phyloP scores from a whole-genome alignment of 2,113 vertebrate genomes.

The Anarhynchus alexandrinus region DNA sequence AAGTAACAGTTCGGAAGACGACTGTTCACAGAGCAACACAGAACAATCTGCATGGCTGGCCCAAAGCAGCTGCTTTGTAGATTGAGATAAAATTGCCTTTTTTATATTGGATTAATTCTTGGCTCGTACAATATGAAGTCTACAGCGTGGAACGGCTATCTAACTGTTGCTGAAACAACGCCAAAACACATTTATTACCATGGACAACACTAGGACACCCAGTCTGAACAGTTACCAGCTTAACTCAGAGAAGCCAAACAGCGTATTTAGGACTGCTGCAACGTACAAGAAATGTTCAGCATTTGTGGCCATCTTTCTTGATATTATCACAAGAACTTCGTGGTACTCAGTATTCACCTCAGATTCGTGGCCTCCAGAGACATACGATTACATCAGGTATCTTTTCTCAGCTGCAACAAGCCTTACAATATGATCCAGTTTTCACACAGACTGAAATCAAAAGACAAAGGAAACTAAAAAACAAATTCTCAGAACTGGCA shows the following conservation, averaged over 20 bases:
- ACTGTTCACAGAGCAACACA: not conserved
- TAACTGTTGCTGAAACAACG: not conserved
- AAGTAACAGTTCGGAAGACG: not conserved
- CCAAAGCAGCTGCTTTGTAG: not conserved
- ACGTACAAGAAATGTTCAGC: rapidly evolving
- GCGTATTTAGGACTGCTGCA: not conserved
- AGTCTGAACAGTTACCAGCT: not conserved
- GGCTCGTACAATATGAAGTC: not conserved
- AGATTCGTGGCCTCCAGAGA: not conserved
- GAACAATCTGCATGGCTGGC: not conserved
- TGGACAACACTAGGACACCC: not conserved
- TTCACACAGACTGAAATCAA: not conserved
- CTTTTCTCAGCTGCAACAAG: not conserved
- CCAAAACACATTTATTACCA: not conserved
- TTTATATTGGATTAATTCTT: not conserved
- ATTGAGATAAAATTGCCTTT: not conserved
- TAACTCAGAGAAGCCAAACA: not conserved
- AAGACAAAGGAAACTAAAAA: not conserved
- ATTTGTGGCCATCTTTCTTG: not conserved
- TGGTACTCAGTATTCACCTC: not conserved
- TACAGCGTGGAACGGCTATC: not conserved
- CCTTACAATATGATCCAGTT: not conserved
- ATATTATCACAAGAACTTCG: not conserved
- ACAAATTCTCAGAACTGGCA: not conserved
- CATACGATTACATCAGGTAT: not conserved